Evolutionary conservation across 2,888 invertebrate genomes (phyloP).

Genomic region (Lochmaea crataegi): DNA sequence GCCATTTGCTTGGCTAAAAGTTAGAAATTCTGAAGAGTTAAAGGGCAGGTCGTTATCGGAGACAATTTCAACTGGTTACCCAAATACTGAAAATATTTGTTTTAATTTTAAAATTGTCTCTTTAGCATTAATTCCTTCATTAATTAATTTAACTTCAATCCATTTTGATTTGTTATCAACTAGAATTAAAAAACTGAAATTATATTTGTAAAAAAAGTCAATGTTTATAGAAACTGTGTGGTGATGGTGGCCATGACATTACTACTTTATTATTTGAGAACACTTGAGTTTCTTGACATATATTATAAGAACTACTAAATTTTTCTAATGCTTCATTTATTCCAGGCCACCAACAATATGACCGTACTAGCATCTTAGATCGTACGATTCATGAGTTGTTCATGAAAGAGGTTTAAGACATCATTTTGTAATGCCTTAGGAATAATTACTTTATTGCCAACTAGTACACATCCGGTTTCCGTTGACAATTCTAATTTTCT

Average conservation of each 20-base stretch:
- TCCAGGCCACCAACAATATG: too few relatives aligned
- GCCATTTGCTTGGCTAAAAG: too few relatives aligned
- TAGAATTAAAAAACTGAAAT: constrained; percentile 39
- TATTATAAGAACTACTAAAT: too few relatives aligned
- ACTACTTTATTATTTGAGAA: too few relatives aligned
- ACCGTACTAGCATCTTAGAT: too few relatives aligned
- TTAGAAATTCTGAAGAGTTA: too few relatives aligned
- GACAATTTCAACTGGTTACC: constrained; percentile 44
- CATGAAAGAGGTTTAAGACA: constrained; percentile 43
- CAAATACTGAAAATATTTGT: constrained; percentile 45
- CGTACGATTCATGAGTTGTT: too few relatives aligned
- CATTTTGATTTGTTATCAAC: constrained; percentile 46
- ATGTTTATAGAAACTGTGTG: constrained; percentile 39
- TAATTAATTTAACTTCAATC: constrained; percentile 47
- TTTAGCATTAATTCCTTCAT: constrained; percentile 39
- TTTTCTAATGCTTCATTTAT: too few relatives aligned
- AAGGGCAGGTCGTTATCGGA: constrained; percentile 49
- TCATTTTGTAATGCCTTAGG: constrained; percentile 32
- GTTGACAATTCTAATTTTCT: constrained; percentile 38
- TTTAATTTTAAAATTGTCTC: constrained; percentile 32
- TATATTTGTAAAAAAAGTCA: constrained; percentile 41
- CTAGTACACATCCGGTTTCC: constrained; percentile 42
- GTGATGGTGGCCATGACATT: constrained; percentile 41
- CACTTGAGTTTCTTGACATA: too few relatives aligned
- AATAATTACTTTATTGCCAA: constrained; percentile 41